Evolutionary conservation across 2,113 vertebrate genomes (phyloP), one percentile per base, ranked within the genome.

Genomic region (Myxocyprinus asiaticus): DNA sequence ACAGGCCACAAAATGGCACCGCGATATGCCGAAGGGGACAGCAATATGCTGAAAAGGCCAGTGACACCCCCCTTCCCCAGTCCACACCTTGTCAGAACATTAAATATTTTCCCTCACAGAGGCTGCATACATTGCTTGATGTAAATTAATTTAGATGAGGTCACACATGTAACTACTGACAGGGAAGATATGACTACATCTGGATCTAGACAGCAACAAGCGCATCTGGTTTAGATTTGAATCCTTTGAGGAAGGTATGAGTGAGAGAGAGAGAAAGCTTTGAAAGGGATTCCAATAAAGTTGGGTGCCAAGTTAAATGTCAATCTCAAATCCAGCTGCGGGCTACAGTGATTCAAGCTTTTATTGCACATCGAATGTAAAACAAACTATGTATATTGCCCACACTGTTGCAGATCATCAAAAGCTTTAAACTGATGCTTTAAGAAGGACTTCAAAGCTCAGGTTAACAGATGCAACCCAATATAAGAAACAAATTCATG

Each of bases 331-430:
- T 45, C 58, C 51, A 44, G 71, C 76, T 68, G 22, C 44, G 10
- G 47, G 80, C 71, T 71, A 59, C 63, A 44, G 14, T 44, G 74
- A 51, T 69, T 56, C 76, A 70, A 42, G 55, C 53, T 76, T 74
- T 47, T 76, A 66, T 64, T 65, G 67, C 15, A 78, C 45, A 78
- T 47, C 22, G 47, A 12, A 62, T 79, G 78, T 66, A 75, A 62
- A 75, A 53, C 58, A 68, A 73, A 72, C 53, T 11, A 75, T 53
- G 67, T 45, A n/a, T 78, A 7, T 51, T 59, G 43, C 53, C 15
- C 9, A 74, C 66, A 73, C 63, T 58, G 15, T 63, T 78, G 70
- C 70, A 43, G 33, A 17, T 15, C 55, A 66, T 68, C 0, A 66
- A 12, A 12, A 50, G 43, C 14, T 51, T 43, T 71, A 8, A 22